These are phyloP conservation scores for Laticauda colubrina DNA, from an alignment of 2,113 vertebrate species.

Conservation along the genomic window DNA sequence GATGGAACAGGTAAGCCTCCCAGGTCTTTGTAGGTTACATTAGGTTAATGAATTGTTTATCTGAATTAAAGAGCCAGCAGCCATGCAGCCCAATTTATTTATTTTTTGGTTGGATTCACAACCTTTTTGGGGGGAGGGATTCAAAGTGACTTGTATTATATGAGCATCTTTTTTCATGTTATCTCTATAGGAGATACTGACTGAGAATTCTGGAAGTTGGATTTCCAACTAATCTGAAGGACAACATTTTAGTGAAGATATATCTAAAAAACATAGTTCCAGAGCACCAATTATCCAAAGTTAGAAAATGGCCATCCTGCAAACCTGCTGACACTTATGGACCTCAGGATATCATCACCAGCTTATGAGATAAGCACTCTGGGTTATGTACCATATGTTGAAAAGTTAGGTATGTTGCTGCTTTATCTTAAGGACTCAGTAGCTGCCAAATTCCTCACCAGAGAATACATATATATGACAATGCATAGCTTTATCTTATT, in stretches of 20 bases:
- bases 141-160: background rate
- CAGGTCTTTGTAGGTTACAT: background rate
- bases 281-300: background rate
- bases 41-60: background rate
- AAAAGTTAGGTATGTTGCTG: background rate
- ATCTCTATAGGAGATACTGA: background rate
- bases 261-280: background rate
- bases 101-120: background rate
- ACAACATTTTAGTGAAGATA: background rate
- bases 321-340: background rate
- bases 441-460: fast-evolving
- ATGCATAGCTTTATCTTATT: background rate
- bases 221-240: background rate
- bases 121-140: background rate
- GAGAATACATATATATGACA: background rate
- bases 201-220: background rate
- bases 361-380: background rate
- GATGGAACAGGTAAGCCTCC: background rate
- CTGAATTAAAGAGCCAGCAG: background rate
- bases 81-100: background rate
- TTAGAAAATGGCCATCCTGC: background rate
- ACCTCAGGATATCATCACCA: background rate
- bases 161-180: background rate
- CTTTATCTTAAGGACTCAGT: background rate
- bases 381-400: background rate